Conservation (phyloP, 2,797 vertebrate genomes). For the Falco columbarius region DNA sequence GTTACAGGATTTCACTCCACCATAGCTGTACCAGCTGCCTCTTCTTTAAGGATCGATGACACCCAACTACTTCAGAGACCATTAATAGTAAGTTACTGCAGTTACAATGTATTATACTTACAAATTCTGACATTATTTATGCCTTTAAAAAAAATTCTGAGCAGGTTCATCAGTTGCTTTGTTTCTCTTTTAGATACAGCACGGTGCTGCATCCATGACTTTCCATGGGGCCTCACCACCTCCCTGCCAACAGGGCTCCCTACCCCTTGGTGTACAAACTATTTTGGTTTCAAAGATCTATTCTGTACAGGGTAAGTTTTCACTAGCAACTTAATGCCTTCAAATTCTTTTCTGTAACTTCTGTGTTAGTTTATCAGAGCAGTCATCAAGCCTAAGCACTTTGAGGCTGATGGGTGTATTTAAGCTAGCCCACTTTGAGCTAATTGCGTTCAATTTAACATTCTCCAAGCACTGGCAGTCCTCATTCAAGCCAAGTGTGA, state of each 20-base stretch:
- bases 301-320: not conserved
- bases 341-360: not conserved
- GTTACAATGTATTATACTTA: not conserved
- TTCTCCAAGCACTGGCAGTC: slow-evolving; percentile 73
- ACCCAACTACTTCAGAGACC: not conserved
- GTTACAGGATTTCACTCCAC: not conserved
- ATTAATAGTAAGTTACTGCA: not conserved
- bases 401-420: slow-evolving; percentile 49
- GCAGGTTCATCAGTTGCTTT: not conserved
- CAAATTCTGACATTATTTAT: not conserved
- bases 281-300: not conserved
- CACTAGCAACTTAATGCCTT: not conserved
- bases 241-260: not conserved
- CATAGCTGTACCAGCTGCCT: not conserved
- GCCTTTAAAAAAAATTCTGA: not conserved
- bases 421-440: slow-evolving; percentile 46
- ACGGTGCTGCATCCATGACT: not conserved
- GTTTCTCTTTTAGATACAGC: fast-evolving
- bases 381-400: slow-evolving; percentile 30
- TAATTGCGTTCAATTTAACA: slow-evolving; percentile 73
- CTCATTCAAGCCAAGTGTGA: slow-evolving; percentile 81
- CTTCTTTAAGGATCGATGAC: not conserved
- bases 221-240: not conserved
- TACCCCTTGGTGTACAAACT: not conserved
- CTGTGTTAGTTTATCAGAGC: slow-evolving; percentile 15